These are phyloP conservation scores for Romanogobio albipinnatus DNA, from an alignment of 2,113 vertebrate genomes.

Conservation along the genomic window DNA sequence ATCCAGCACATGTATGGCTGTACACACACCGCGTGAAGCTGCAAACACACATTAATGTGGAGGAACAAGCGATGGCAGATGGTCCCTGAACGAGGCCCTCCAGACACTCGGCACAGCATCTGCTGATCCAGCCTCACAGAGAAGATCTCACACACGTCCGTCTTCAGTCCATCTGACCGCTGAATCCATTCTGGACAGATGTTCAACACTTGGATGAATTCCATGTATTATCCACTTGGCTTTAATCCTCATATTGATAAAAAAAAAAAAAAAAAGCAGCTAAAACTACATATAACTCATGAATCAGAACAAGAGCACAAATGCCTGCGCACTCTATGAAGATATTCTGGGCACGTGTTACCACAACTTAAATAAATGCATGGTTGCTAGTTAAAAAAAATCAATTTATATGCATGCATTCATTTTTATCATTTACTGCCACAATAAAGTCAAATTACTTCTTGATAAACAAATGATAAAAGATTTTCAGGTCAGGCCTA, in stretches of 20 bases:
- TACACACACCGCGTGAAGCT: neutral
- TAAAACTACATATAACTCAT: neutral
- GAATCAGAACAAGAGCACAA: neutral
- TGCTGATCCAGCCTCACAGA: slow-evolving; percentile 21
- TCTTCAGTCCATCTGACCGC: neutral
- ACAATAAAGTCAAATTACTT: no score
- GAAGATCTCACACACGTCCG: slow-evolving; percentile 26
- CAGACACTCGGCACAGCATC: slow-evolving; percentile 53
- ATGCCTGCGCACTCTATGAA: neutral
- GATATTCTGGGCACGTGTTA: no score
- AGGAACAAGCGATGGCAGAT: slow-evolving; percentile 54
- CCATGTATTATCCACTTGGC: neutral
- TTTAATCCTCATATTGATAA: neutral
- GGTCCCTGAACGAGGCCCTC: slow-evolving; percentile 45
- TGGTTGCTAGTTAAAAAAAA: no score
- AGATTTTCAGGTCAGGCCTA: no score
- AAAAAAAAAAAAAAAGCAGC: neutral
- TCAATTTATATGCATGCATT: no score
- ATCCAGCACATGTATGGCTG: slow-evolving; percentile 1
- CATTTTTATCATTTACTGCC: no score
- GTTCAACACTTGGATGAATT: neutral
- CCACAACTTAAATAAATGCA: no score
- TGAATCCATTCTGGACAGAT: neutral
- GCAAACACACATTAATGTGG: slow-evolving; percentile 26
- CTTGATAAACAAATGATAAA: no score